Percentiles rank a stretch among this genome's conserved stretches.
phyloP scores from a whole-genome alignment of 2,888 invertebrate species.

The Agonopterix subpropinquella region DNA sequence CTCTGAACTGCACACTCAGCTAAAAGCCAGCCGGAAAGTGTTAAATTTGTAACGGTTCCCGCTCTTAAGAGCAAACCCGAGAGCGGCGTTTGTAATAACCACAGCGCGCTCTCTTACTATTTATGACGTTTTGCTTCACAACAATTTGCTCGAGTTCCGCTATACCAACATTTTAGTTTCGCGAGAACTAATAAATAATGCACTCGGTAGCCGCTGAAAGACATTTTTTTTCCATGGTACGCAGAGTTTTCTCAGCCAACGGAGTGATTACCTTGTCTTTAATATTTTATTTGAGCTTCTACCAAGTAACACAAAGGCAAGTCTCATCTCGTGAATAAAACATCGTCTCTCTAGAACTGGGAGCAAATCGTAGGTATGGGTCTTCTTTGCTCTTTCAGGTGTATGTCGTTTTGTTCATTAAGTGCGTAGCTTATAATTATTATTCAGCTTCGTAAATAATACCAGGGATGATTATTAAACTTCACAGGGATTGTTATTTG shows the following conservation, averaged over 20 bases:
- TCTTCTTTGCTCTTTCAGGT: background rate
- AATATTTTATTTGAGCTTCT: slow-evolving; percentile 62
- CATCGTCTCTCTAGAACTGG: slow-evolving; percentile 34
- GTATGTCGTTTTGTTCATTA: too few relatives aligned
- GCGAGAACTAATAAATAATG: slow-evolving; percentile 33
- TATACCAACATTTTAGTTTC: slow-evolving; percentile 22
- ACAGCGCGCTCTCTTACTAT: slow-evolving; percentile 9
- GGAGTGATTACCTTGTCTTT: slow-evolving; percentile 59
- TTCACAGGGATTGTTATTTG: too few relatives aligned
- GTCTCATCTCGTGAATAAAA: slow-evolving; percentile 62
- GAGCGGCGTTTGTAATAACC: slow-evolving; percentile 16
- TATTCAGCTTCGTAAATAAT: too few relatives aligned
- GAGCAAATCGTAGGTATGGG: slow-evolving; percentile 34
- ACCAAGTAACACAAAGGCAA: slow-evolving; percentile 59
- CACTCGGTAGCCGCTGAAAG: slow-evolving; percentile 34
- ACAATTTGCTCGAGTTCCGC: slow-evolving; percentile 10
- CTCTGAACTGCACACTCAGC: slow-evolving; percentile 12
- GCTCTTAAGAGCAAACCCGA: slow-evolving; percentile 17
- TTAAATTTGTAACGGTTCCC: slow-evolving; percentile 30
- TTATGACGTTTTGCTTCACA: slow-evolving; percentile 10
- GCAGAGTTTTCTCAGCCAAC: slow-evolving; percentile 48
- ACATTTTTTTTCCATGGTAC: slow-evolving; percentile 45
- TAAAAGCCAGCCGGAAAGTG: slow-evolving; percentile 31
- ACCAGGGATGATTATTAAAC: too few relatives aligned
- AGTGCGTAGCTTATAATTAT: too few relatives aligned